Evolutionary conservation across 2,797 vertebrate species (phyloP).

Genomic region (Ctenopoma multispine): DNA sequence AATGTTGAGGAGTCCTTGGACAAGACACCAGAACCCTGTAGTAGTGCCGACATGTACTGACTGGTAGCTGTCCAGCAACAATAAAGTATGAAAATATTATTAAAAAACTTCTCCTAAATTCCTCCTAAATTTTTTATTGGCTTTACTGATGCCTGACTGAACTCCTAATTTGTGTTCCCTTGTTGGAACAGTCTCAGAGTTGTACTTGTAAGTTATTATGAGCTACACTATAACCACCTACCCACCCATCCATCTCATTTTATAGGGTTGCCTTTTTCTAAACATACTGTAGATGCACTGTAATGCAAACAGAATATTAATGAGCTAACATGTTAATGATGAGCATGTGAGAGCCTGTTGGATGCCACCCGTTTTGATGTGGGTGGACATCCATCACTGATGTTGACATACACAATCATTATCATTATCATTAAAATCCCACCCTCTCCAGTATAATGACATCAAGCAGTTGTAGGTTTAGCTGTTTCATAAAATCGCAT

Average conservation of each 20-base stretch:
- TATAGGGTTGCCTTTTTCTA: not conserved
- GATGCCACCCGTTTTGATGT: conserved; percentile 57
- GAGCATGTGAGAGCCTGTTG: conserved; percentile 43
- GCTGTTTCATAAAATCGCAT: conserved; percentile 28
- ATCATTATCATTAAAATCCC: conserved; percentile 27
- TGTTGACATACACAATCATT: conserved; percentile 45
- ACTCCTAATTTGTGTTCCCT: not conserved
- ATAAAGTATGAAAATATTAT: too few relatives aligned
- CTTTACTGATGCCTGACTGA: not conserved
- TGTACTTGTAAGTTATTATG: conserved; percentile 9
- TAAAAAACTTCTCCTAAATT: too few relatives aligned
- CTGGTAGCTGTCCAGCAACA: too few relatives aligned
- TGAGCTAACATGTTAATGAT: conserved; percentile 29
- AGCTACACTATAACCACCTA: not conserved
- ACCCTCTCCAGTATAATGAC: conserved; percentile 11
- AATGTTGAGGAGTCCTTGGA: too few relatives aligned
- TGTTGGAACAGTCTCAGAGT: not conserved
- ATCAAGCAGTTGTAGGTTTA: conserved; percentile 17
- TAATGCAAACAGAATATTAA: conserved; percentile 34
- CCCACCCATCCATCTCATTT: not conserved
- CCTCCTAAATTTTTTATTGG: too few relatives aligned
- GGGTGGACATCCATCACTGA: conserved; percentile 49
- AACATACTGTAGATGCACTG: not conserved
- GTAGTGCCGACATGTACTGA: too few relatives aligned
- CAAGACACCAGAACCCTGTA: too few relatives aligned